Evolutionary conservation across 2,797 vertebrate genomes (phyloP).

Genomic region (Octomys mimax): DNA sequence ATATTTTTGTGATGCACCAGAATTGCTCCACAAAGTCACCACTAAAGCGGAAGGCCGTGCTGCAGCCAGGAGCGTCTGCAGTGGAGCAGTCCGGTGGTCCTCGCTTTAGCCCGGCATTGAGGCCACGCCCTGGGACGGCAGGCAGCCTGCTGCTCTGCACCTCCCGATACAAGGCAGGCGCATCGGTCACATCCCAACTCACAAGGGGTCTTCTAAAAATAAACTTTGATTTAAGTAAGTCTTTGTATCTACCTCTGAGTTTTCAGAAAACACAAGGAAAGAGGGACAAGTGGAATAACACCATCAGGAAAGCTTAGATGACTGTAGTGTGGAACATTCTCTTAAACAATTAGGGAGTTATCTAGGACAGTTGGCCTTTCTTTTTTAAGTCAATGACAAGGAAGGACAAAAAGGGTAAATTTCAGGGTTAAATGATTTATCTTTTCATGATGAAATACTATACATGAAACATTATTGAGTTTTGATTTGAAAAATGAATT

Average conservation of each 20-base stretch:
- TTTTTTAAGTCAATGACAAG: background rate
- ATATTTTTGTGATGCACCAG: background rate
- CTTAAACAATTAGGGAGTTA: background rate
- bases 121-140: background rate
- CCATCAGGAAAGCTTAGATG: background rate
- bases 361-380: background rate
- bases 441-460: background rate
- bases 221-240: background rate
- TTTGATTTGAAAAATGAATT: background rate
- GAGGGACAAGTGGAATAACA: background rate
- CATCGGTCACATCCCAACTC: too few species aligned
- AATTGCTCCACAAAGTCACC: background rate
- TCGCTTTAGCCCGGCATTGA: background rate
- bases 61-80: background rate
- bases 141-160: background rate
- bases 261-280: background rate
- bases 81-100: background rate
- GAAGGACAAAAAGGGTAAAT: background rate
- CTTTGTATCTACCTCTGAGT: background rate
- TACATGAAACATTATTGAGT: background rate
- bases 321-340: background rate
- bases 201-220: background rate
- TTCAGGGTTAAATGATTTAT: background rate
- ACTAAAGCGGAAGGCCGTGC: background rate
- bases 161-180: background rate